These are phyloP conservation scores for Catocala sponsa DNA, from an alignment of 2,888 invertebrate genomes.

Conservation along the genomic window DNA sequence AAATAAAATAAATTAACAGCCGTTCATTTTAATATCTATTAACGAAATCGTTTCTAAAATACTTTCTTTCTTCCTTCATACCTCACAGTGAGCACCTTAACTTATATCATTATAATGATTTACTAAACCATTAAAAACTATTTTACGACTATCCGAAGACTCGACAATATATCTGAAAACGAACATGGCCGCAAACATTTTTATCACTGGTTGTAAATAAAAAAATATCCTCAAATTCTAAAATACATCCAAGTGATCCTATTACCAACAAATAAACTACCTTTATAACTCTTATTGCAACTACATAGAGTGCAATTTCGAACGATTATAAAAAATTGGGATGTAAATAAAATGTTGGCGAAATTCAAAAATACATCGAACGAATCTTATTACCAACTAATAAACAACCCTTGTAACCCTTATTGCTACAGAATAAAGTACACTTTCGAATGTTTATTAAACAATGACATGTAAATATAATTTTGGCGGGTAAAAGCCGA, in stretches of 20 bases:
- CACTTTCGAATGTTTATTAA: constrained; percentile 41
- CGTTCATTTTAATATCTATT: constrained; percentile 53
- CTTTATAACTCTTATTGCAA: constrained; percentile 39
- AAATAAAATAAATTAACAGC: constrained; percentile 45
- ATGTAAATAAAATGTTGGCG: constrained; percentile 45
- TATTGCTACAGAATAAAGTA: constrained; percentile 50
- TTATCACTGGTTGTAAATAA: constrained; percentile 83
- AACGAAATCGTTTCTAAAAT: constrained; percentile 46
- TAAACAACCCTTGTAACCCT: constrained; percentile 38
- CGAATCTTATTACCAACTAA: constrained; percentile 57
- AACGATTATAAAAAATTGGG: constrained; percentile 19
- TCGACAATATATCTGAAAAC: constrained; percentile 70
- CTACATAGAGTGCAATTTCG: constrained; percentile 54
- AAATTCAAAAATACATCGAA: constrained; percentile 72
- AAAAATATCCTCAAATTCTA: constrained; percentile 66
- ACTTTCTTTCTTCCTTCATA: constrained; percentile 39
- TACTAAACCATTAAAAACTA: constrained; percentile 56
- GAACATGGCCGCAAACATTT: constrained; percentile 82
- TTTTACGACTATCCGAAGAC: constrained; percentile 58
- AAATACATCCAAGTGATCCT: constrained; percentile 69
- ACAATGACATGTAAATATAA: constrained; percentile 38
- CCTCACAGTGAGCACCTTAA: constrained; percentile 27
- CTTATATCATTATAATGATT: constrained; percentile 55
- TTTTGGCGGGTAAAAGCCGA: constrained; percentile 60
- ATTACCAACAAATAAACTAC: constrained; percentile 51